Conservation (phyloP, 2,888 invertebrate genomes). For the Platycheirus albimanus region DNA sequence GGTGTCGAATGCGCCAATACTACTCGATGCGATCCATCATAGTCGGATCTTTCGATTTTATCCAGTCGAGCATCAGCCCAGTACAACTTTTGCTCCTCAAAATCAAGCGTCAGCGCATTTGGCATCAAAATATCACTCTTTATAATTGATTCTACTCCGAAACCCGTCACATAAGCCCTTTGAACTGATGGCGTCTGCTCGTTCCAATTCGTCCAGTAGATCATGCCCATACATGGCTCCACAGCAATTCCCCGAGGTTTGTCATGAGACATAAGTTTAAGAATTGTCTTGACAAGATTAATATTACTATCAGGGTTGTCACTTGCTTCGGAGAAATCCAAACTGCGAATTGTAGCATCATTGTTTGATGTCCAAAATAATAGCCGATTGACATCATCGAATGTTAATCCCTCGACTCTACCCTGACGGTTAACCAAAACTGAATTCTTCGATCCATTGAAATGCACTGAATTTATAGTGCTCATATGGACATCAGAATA, state of each 20-base stretch:
- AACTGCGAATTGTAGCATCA: constrained; percentile 86
- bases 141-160: constrained; percentile 87
- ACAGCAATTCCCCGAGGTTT: constrained; percentile 93
- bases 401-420: constrained; percentile 94
- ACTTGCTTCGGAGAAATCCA: constrained; percentile 77
- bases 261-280: constrained; percentile 87
- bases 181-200: constrained; percentile 90
- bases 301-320: constrained; percentile 81
- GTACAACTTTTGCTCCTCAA: constrained; percentile 89
- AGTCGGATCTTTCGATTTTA: constrained; percentile 91
- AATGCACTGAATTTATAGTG: constrained; percentile 91
- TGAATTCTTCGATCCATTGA: constrained; percentile 90
- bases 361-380: constrained; percentile 95
- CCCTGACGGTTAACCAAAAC: constrained; percentile 90
- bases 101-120: constrained; percentile 91
- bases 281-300: constrained; percentile 84
- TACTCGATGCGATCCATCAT: constrained; percentile 90
- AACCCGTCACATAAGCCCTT: constrained; percentile 88
- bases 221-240: constrained; percentile 89
- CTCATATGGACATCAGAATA: constrained; percentile 95
- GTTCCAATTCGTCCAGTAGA: constrained; percentile 97
- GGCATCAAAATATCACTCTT: constrained; percentile 93
- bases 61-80: constrained; percentile 94
- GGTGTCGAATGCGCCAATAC: constrained; percentile 88
- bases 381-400: constrained; percentile 86